Percentiles rank a stretch among this genome's conserved stretches.
Conservation (phyloP, 1,140 invertebrate genomes). For the Ostrea edulis region DNA sequence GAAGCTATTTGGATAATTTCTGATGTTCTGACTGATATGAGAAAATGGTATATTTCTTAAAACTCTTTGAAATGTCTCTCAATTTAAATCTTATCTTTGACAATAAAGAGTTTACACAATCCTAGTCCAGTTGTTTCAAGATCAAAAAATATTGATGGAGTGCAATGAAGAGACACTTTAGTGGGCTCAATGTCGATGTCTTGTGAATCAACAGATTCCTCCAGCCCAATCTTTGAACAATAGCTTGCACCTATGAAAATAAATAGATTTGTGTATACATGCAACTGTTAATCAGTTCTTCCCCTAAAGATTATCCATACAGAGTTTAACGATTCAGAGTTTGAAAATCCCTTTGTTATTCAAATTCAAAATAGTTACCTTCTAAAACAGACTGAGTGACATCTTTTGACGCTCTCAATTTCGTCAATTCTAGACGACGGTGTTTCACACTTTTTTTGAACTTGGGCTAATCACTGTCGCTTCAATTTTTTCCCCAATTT, state of each 20-base stretch:
- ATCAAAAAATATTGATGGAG: too few relatives aligned
- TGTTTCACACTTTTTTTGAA: constrained; percentile 6
- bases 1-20: constrained; percentile 32
- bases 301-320: constrained; percentile 8
- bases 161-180: neutral
- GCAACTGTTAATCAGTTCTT: neutral
- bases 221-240: constrained; percentile 25
- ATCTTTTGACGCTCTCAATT: constrained; percentile 38
- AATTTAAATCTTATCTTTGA: neutral
- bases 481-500: constrained; percentile 15
- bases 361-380: too few relatives aligned
- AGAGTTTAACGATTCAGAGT: too few relatives aligned
- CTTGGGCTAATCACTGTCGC: neutral
- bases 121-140: constrained; percentile 43
- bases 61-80: constrained; percentile 4
- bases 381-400: constrained; percentile 23
- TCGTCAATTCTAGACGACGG: constrained; percentile 4
- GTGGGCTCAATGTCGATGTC: constrained; percentile 3
- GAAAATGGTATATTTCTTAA: too few relatives aligned
- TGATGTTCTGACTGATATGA: too few relatives aligned
- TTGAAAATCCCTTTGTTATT: too few relatives aligned
- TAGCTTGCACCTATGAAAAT: neutral
- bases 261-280: neutral
- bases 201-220: constrained; percentile 5
- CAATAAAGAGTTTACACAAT: constrained; percentile 15